Percentiles rank a stretch among this genome's conserved stretches.
Conservation (phyloP, 2,888 invertebrate species). For the Hoplodrina blanda region DNA sequence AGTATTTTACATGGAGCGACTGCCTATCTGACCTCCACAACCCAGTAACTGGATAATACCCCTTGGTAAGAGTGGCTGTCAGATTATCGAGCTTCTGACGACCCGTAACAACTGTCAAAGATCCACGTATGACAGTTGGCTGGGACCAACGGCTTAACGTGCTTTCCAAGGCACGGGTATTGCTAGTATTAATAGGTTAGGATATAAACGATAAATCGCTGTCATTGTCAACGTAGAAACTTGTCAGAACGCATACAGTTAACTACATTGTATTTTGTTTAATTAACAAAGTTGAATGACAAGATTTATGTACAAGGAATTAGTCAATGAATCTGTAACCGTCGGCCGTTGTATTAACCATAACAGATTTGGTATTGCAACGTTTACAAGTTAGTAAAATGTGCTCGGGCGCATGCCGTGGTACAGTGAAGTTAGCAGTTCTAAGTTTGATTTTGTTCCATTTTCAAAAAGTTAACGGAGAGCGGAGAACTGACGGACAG, state of each 20-base stretch:
- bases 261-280: constrained; percentile 42
- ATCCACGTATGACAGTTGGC: too few relatives aligned
- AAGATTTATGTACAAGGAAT: constrained; percentile 54
- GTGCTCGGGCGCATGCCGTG: constrained; percentile 13
- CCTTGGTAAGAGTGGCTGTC: too few relatives aligned
- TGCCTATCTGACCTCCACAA: too few relatives aligned
- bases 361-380: constrained; percentile 54
- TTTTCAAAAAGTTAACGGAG: neutral
- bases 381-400: constrained; percentile 55
- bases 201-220: constrained; percentile 18
- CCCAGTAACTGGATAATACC: too few relatives aligned
- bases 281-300: constrained; percentile 47
- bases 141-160: too few relatives aligned
- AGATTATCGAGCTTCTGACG: too few relatives aligned
- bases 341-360: constrained; percentile 44
- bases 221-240: constrained; percentile 18
- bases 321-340: constrained; percentile 58
- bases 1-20: too few relatives aligned
- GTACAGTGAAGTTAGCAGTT: constrained; percentile 16
- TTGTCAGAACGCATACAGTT: constrained; percentile 36
- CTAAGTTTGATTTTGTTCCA: neutral
- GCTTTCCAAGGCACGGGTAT: too few relatives aligned
- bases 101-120: too few relatives aligned
- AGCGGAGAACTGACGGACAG: too few relatives aligned
- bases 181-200: too few relatives aligned